These are phyloP conservation scores for Rhagoletis pomonella DNA, from an alignment of 1,140 invertebrate species.

Conservation along the genomic window DNA sequence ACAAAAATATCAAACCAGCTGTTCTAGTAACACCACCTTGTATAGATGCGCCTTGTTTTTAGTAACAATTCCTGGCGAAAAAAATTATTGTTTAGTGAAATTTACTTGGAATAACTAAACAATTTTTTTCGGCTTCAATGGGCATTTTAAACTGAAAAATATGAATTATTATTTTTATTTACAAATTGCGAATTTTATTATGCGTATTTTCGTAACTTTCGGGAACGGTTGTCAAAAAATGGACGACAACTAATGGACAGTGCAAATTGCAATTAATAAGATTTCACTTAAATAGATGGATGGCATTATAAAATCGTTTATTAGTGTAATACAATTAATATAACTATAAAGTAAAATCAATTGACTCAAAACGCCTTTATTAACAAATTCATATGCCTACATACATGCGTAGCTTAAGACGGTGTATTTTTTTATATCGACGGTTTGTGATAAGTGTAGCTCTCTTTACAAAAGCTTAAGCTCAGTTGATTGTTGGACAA, in stretches of 20 bases:
- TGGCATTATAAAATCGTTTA: conserved; percentile 47
- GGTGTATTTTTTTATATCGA: conserved; percentile 22
- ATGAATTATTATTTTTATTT: no score
- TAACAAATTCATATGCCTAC: background rate
- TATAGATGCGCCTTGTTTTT: no score
- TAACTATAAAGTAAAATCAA: conserved; percentile 2
- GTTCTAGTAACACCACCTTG: no score
- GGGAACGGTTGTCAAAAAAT: conserved; percentile 34
- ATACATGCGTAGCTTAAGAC: background rate
- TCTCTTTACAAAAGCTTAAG: conserved; percentile 10
- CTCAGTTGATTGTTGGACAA: background rate
- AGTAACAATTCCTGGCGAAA: no score
- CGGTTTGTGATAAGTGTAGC: conserved; percentile 39
- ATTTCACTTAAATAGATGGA: conserved; percentile 42
- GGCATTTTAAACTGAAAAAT: no score
- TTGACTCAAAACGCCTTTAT: conserved; percentile 46
- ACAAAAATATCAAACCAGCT: no score
- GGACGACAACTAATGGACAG: conserved; percentile 50
- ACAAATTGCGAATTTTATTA: no score
- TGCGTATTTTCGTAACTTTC: background rate
- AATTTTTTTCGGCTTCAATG: no score
- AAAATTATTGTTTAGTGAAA: no score
- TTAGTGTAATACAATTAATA: background rate
- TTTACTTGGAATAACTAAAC: no score
- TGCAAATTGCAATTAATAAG: conserved; percentile 32